Evolutionary conservation across 2,113 vertebrate species (phyloP).

Genomic region (Uria aalge): DNA sequence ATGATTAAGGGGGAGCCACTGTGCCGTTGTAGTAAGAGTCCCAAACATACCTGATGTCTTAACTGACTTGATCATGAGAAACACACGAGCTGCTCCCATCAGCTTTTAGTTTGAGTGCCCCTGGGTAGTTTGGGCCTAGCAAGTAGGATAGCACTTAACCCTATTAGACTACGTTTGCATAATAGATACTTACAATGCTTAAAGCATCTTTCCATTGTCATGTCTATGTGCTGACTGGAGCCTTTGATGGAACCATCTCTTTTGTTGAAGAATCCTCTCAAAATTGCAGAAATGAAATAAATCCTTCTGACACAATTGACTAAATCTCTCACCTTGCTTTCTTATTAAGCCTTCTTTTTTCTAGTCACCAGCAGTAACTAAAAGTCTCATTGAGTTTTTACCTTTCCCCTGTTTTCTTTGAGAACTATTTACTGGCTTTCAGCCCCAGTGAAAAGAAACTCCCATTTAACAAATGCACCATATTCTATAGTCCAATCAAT

Average conservation of each 20-base stretch:
- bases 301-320: not conserved
- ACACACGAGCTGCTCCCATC: fast-evolving
- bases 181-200: not conserved
- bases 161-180: not conserved
- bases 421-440: not conserved
- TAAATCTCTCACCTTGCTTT: not conserved
- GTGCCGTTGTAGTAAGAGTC: not conserved
- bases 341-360: not conserved
- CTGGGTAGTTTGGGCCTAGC: not conserved
- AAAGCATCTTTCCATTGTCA: not conserved
- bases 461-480: not conserved
- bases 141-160: not conserved
- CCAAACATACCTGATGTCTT: not conserved
- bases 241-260: not conserved
- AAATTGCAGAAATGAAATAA: not conserved
- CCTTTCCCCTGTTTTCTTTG: not conserved
- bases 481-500: slow-evolving; percentile 34
- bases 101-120: not conserved
- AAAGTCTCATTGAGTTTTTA: slow-evolving; percentile 2
- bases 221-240: not conserved
- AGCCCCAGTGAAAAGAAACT: not conserved
- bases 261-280: not conserved
- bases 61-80: not conserved
- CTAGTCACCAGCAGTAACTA: not conserved
- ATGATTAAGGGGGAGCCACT: not conserved